Percentiles rank a stretch among this genome's conserved stretches.
Conservation (phyloP, 2,797 vertebrate genomes). For the Acrossocheilus fasciatus region DNA sequence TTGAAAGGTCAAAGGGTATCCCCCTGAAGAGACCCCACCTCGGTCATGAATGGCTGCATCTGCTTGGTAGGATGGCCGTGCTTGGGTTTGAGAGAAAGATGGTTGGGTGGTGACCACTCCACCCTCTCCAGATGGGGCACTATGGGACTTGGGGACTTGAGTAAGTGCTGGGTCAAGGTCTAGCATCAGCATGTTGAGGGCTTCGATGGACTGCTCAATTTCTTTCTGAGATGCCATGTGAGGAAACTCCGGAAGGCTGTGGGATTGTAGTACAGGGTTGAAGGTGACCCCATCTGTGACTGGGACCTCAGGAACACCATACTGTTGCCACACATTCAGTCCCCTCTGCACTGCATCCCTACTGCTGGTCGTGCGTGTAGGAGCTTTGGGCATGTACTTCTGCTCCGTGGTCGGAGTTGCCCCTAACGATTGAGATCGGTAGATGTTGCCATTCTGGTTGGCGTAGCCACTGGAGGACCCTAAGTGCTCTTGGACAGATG, state of each 20-base stretch:
- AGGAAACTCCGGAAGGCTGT: constrained; percentile 91
- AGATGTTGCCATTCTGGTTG: constrained; percentile 80
- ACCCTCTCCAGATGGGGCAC: constrained; percentile 77
- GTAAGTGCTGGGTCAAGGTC: constrained; percentile 82
- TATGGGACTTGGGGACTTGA: constrained; percentile 88
- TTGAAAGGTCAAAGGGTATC: constrained; percentile 53
- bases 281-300: constrained; percentile 80
- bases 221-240: constrained; percentile 88
- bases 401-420: constrained; percentile 68
- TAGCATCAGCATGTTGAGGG: constrained; percentile 94
- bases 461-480: constrained; percentile 69
- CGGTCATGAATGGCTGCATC: constrained; percentile 67
- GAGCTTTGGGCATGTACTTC: constrained; percentile 86
- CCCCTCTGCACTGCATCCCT: constrained; percentile 95
- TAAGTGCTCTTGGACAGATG: constrained; percentile 60
- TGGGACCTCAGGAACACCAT: constrained; percentile 82
- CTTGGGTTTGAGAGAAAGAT: constrained; percentile 73
- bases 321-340: constrained; percentile 94
- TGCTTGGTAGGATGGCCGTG: constrained; percentile 71
- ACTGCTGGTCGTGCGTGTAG: constrained; percentile 92
- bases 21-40: constrained; percentile 45
- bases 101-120: constrained; percentile 86
- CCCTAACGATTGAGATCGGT: constrained; percentile 89
- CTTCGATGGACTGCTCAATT: constrained; percentile 96
- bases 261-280: constrained; percentile 72